Base-by-base conservation (phyloP, 2,797 vertebrate genomes). In the Chaunax sp. region DNA sequence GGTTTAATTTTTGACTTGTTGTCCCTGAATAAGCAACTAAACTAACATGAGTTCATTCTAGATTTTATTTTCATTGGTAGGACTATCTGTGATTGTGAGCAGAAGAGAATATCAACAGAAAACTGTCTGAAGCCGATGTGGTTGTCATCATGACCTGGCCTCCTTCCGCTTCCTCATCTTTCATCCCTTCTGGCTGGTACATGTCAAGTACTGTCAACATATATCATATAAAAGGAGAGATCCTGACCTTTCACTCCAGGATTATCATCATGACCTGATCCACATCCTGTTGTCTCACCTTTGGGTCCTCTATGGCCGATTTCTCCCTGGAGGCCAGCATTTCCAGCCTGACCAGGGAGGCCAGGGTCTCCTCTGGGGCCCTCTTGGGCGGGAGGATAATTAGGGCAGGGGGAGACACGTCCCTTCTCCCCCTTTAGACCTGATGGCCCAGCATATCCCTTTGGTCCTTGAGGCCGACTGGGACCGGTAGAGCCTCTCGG, bases 381-480 rank as follows among this genome's bases (percentile, higher is more conserved):
- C 16, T 0, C 10, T 11, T 10, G 6, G 0, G 50, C 0, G 0
- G 69, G 22, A 0, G 2, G 2, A 2, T 18, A 13, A 1, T 0
- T 0, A 0, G 8, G 7, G 35, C 45, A 75, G 4, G 14, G 0
- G 13, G 67, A 60, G 1, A 87, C 55, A 3, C 28, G 18, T 9
- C 94, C 94, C 14, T 11, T 13, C 25, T 87, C 81, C 64, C 94
- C 93, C 40, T 88, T 88, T 44, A 26, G 65, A 82, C 93, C 93
- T 16, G 4, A 0, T 3, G 0, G 20, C 33, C 93, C 92, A 0
- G 4, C 0, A 20, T 1, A 2, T 43, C 91, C 91, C 7, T 63
- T 80, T 2, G 35, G 33, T 50, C 90, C 90, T 30, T 51, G 66
- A 15, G 33, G 25, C 6, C 91, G 92, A 13, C 0, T 1, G 1